Percentiles rank a stretch among this genome's conserved stretches.
phyloP scores from a whole-genome alignment of 2,888 invertebrate genomes.

The Pilophorus perplexus region DNA sequence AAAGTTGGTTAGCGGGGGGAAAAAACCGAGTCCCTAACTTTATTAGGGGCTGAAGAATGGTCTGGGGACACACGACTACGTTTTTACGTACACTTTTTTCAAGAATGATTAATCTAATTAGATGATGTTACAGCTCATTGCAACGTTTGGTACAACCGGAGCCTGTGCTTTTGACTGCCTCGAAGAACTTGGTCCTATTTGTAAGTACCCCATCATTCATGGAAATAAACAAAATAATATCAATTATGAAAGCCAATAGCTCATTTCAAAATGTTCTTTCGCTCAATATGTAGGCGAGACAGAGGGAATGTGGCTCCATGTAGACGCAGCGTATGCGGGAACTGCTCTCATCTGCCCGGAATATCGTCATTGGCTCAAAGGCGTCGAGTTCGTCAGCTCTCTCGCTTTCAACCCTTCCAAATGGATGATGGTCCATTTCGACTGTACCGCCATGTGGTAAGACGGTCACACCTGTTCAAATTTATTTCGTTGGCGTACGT shows the following conservation, averaged over 20 bases:
- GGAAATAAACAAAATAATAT: no score
- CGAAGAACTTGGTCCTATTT: conserved; percentile 60
- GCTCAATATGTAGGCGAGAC: conserved; percentile 64
- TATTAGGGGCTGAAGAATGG: no score
- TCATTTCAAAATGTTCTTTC: no score
- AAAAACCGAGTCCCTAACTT: no score
- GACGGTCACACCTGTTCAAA: background rate
- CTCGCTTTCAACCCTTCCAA: conserved; percentile 98
- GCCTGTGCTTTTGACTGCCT: conserved; percentile 95
- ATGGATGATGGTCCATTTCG: conserved; percentile 98
- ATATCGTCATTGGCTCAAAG: conserved; percentile 83
- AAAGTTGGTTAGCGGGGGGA: no score
- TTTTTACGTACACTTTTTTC: no score
- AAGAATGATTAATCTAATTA: no score
- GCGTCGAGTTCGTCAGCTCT: conserved; percentile 89
- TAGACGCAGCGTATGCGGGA: conserved; percentile 98
- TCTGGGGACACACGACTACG: no score
- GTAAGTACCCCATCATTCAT: conserved; percentile 54
- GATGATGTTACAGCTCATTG: conserved; percentile 79
- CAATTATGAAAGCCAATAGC: no score
- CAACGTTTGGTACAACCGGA: conserved; percentile 93
- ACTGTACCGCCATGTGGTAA: conserved; percentile 98
- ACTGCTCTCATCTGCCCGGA: conserved; percentile 95
- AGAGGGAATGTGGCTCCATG: conserved; percentile 90
- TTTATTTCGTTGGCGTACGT: background rate